Base-by-base conservation (phyloP, 2,888 invertebrate genomes). In the Aporophyla lueneburgensis region DNA sequence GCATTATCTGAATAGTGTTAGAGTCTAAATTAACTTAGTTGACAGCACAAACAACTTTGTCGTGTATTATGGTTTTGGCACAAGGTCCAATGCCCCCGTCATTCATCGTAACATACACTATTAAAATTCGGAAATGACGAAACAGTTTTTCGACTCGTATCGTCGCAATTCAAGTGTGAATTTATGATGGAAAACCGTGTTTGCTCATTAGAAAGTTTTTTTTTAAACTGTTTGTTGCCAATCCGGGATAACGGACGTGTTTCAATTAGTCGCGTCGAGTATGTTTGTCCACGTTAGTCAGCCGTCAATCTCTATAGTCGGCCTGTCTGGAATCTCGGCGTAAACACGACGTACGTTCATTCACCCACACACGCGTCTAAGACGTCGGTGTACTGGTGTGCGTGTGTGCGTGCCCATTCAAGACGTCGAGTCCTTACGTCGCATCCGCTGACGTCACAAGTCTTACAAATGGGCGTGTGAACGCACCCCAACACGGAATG, bases 111-210 rank as follows among this genome's bases (percentile, higher is more conserved):
- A 93, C 90, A 89, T 91, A 91, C 90, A 92, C 91, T 94, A 95
- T 95, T 95, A 94, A 94, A 94, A 93, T 95, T 96, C 93, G 95
- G 96, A 96, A 95, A 94, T 96, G 96, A 96, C 95, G 93, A 72
- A 92, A 94, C 94, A 92, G 92, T 94, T 95, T 95, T 94, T 93
- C 89, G 89, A 92, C 87, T 92, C 87, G 89, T 92, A 94, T 94
- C 93, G 95, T 94, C 92, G 91, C 92, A 92, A 89, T 91, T 94
- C 91, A 93, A 93, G 94, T 95, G 94, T 93, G 92, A 94, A 94
- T 91, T 91, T 92, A 90, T 92, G 91, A 90, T 88, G 88, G 90
- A 89, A 91, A 90, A 84, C 89, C 88, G 85, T 88, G 89, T 91
- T 91, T 87, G 90, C 89, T 93, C 90, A 92, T 93, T 93, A 94